Percentiles rank a stretch among this genome's conserved stretches.
Conservation (phyloP, 2,888 invertebrate genomes). For the Chrysomela aeneicollis region DNA sequence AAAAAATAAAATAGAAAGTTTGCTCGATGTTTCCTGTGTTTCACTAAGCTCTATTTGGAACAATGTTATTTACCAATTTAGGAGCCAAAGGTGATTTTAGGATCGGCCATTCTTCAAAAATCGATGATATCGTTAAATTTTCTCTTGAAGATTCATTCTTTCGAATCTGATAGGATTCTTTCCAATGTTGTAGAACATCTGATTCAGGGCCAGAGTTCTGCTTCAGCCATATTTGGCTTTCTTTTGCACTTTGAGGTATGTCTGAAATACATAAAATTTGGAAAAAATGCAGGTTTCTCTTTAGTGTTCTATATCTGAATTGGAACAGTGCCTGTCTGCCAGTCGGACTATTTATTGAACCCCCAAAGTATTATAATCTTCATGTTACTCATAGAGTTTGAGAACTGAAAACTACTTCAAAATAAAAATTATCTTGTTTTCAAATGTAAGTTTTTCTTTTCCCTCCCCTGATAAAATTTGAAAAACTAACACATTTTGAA, state of each 20-base stretch:
- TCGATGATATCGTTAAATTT: neutral
- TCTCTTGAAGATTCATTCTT: constrained; percentile 2
- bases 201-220: neutral
- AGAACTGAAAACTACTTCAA: too few relatives aligned
- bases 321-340: neutral
- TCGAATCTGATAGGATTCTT: neutral
- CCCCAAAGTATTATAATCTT: neutral
- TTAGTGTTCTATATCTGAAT: neutral
- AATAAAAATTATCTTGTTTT: too few relatives aligned
- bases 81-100: neutral
- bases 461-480: too few relatives aligned
- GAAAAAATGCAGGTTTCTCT: neutral
- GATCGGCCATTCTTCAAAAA: neutral
- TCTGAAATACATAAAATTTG: constrained; percentile 1
- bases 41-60: neutral
- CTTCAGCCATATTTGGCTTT: constrained; percentile 2
- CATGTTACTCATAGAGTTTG: neutral
- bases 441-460: too few relatives aligned
- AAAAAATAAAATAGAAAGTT: neutral
- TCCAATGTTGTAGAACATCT: neutral
- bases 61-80: neutral
- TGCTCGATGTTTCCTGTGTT: neutral
- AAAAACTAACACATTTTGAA: too few relatives aligned
- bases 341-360: neutral
- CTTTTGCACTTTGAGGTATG: neutral